Base-by-base conservation (phyloP, 2,113 vertebrate genomes). In the Pseudorasbora parva region DNA sequence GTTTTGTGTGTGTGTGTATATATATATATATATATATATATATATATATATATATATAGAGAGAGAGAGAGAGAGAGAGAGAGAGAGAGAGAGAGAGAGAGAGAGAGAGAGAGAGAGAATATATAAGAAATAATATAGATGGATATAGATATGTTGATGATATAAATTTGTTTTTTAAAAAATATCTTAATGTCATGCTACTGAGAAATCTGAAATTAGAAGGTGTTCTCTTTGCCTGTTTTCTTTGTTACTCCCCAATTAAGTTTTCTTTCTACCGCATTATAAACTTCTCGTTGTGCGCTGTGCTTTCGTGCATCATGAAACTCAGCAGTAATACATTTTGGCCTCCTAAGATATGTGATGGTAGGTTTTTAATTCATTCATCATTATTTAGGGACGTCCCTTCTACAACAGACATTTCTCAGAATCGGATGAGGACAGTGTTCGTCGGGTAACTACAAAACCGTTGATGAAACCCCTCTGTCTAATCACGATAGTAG, bases 361-460 rank as follows among this genome's bases (percentile, higher is more conserved):
- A 84, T 92, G 27, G 19, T 43, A 73, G 56, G 25, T 80, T 88
- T 84, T 94, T 89, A 59, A 54, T 54, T 21, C 6, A 54, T 54
- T 54, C 82, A 21, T 94, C 91, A 72, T 83, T 69, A 86, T 27
- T 0, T 92, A 99, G 97, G 94, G 87, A 45, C 93, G 94, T 85
- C 94, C 94, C 30, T 94, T 93, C 59, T 88, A 90, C 90, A 92
- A 87, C 88, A 93, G 94, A 90, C 93, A 93, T 87, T 95, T 90
- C 79, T 95, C 90, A 0, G 97, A 99, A 92, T 98, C 96, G 12
- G 97, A 99, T 10, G 97, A 98, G 81, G 98, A 99, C 94, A 98
- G 97, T 93, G 85, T 97, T 72, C 96, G 95, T 94, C 93, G 95
- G 97, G 98, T 99, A 97, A 95, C 89, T 91, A 78, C 27, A 82